A percentile compares a stretch with the other conserved stretches of the same genome.
Evolutionary conservation across 2,888 invertebrate genomes (phyloP).

Genomic region (Anagyrus pseudococci): DNA sequence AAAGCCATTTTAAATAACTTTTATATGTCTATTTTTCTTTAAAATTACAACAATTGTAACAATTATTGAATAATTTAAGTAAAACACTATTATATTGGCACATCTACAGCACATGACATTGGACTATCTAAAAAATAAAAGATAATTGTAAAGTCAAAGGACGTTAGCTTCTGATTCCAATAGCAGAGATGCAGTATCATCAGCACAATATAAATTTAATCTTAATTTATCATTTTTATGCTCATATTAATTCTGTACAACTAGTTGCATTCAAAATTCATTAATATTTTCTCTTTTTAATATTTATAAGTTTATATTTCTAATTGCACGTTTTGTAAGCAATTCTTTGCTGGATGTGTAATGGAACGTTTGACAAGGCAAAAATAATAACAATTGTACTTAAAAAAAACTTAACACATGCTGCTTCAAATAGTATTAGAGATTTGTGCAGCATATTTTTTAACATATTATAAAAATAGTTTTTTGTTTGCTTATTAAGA

Average conservation of each 20-base stretch:
- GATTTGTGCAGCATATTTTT: not conserved
- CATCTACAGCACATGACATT: not conserved
- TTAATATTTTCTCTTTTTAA: slow-evolving; percentile 1
- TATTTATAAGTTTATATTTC: too few species aligned
- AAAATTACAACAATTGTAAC: too few species aligned
- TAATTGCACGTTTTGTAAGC: not conserved
- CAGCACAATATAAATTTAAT: slow-evolving; percentile 30
- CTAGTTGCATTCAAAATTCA: too few species aligned
- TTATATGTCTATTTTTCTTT: too few species aligned
- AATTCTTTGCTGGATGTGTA: not conserved
- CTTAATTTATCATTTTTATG: slow-evolving; percentile 18
- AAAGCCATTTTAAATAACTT: too few species aligned
- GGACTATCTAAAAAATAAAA: slow-evolving; percentile 3
- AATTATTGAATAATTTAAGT: too few species aligned
- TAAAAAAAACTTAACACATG: slow-evolving; percentile 14
- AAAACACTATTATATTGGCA: too few species aligned
- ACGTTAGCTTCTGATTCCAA: slow-evolving; percentile 30
- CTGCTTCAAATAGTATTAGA: too few species aligned
- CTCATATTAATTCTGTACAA: too few species aligned
- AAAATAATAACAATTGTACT: slow-evolving; percentile 14
- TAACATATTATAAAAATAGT: not conserved
- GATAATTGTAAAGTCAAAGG: slow-evolving; percentile 28
- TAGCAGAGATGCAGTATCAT: slow-evolving; percentile 29
- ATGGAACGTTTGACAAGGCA: slow-evolving; percentile 14
- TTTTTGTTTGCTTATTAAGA: too few species aligned